Base-by-base conservation (phyloP, 2,797 vertebrate genomes). In the Halcyon badia region DNA sequence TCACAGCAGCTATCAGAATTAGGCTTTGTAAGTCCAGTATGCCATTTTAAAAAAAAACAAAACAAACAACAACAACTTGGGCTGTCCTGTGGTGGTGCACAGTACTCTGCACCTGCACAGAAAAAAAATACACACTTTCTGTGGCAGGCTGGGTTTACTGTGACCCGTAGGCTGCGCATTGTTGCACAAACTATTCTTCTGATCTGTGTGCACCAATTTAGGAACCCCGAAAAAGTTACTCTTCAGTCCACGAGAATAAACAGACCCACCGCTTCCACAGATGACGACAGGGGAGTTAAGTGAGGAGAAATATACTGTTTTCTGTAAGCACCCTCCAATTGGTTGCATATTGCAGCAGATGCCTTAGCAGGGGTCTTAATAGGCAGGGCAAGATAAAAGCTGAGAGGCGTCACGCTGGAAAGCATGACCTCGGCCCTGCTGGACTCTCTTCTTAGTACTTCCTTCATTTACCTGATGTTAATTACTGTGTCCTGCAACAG, bases 271-370 rank as follows among this genome's bases (percentile, higher is more conserved):
- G 4, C 16, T 68, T 57, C 28, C n/a, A 46, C 2, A 4, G 60
- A 33, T 6, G 20, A 6, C 0, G 3, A 62, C 37, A 15, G 31
- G 25, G 33, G 28, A 77, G 6, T 39, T 21, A 11, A 9, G 30
- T 11, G 60, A 82, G 37, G 39, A 75, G 39, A 44, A 87, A 31
- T 31, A 33, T 2, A 4, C 24, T 3, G 18, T 52, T 73, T 66
- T 39, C n/a, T 33, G 0, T 24, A 58, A 44, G 37, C 24, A 33
- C 33, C 33, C 41, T 66, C 39, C 0, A 0, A 21, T 30, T 24
- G 25, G 16, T 19, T 61, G 46, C 39, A 5, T 6, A 7, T 58
- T 44, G 17, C 35, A 62, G 56, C 41, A 35, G 46, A 30, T 56
- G 20, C 46, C 62, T 61, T 41, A 48, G 48, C 39, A 52, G 20